A percentile compares a stretch with the other conserved stretches of the same genome.
phyloP scores from a whole-genome alignment of 2,888 invertebrate genomes.

The Baccha elongata region DNA sequence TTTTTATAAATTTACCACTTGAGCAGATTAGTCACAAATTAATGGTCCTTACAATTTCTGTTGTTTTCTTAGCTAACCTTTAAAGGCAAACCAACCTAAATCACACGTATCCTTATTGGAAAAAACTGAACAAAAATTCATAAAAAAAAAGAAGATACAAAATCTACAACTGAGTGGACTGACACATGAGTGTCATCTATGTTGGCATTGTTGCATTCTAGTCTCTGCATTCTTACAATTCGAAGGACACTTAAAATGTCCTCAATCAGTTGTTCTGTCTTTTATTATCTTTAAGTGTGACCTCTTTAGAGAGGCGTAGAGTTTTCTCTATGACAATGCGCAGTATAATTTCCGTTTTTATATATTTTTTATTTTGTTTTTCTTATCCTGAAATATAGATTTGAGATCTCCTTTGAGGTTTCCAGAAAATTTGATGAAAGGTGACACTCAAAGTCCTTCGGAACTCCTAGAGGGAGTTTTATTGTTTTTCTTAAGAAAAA shows the following conservation, averaged over 20 bases:
- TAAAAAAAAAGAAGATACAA: slow-evolving; percentile 37
- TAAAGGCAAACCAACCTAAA: slow-evolving; percentile 5
- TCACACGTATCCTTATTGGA: slow-evolving; percentile 24
- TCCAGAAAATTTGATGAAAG: slow-evolving; percentile 57
- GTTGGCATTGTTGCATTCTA: slow-evolving; percentile 9
- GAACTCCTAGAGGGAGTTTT: slow-evolving; percentile 37
- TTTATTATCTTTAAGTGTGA: slow-evolving; percentile 33
- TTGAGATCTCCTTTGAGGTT: slow-evolving; percentile 32
- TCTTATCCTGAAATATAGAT: slow-evolving; percentile 27
- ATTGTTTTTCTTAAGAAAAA: not conserved
- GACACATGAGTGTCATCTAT: slow-evolving; percentile 51
- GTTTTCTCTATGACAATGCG: slow-evolving; percentile 35
- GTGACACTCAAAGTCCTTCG: slow-evolving; percentile 53
- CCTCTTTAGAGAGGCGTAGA: slow-evolving; percentile 50
- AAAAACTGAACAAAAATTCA: slow-evolving; percentile 24
- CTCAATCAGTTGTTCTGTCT: slow-evolving; percentile 52
- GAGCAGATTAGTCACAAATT: slow-evolving; percentile 15
- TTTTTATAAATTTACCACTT: not conserved
- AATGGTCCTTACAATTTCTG: slow-evolving; percentile 1
- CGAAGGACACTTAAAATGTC: slow-evolving; percentile 66
- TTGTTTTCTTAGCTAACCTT: slow-evolving; percentile 34
- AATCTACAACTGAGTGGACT: too few species aligned
- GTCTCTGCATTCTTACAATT: slow-evolving; percentile 27
- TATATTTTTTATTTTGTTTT: too few species aligned
- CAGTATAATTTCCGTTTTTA: slow-evolving; percentile 60